Evolutionary conservation across 2,888 invertebrate genomes (phyloP).

Genomic region (Diaprepes abbreviatus): DNA sequence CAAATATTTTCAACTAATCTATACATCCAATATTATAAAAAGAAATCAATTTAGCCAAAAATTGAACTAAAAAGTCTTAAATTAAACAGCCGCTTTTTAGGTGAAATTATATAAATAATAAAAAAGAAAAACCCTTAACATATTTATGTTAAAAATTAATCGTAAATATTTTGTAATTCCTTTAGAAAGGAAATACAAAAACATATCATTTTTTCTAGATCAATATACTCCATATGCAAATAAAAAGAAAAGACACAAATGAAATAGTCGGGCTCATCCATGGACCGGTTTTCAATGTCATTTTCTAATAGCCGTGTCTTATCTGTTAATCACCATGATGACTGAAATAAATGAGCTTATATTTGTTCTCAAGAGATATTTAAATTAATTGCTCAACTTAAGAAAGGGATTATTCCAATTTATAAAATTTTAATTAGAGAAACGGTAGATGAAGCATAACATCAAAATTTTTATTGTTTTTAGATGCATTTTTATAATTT

Average conservation of each 20-base stretch:
- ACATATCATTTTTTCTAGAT: neutral
- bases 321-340: conserved; percentile 24
- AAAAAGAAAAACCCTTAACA: too few relatives aligned
- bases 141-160: too few relatives aligned
- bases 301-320: conserved; percentile 19
- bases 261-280: conserved; percentile 13
- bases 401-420: conserved; percentile 33
- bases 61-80: too few relatives aligned
- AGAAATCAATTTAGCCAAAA: too few relatives aligned
- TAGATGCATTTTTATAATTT: neutral
- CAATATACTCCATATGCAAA: conserved; percentile 7
- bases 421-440: conserved; percentile 27
- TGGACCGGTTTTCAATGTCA: conserved; percentile 19
- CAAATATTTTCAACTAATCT: too few relatives aligned
- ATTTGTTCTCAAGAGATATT: conserved; percentile 28
- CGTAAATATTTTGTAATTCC: too few relatives aligned
- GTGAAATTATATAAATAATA: too few relatives aligned
- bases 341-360: conserved; percentile 28
- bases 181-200: neutral
- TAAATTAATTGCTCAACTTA: conserved; percentile 35
- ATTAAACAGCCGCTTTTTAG: too few relatives aligned
- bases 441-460: neutral
- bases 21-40: too few relatives aligned
- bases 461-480: neutral
- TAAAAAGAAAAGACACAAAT: neutral